These are phyloP conservation scores for Zaprionus kolodkinae DNA, from an alignment of 1,140 invertebrate genomes.

Conservation along the genomic window DNA sequence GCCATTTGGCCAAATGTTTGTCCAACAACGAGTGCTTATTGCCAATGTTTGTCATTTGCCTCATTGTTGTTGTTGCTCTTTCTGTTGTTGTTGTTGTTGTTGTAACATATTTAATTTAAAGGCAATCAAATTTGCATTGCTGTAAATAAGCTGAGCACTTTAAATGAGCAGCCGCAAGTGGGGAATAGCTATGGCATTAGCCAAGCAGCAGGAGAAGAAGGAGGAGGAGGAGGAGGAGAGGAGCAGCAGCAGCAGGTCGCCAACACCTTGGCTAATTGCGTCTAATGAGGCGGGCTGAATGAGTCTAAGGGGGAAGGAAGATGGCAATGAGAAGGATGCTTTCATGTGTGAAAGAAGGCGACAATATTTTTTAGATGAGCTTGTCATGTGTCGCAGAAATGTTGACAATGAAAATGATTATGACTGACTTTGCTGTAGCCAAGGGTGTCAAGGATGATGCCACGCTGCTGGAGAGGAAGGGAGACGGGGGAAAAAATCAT, in stretches of 20 bases:
- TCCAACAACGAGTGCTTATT: constrained; percentile 68
- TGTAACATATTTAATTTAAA: constrained; percentile 49
- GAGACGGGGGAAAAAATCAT: constrained; percentile 14
- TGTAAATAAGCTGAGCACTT: constrained; percentile 75
- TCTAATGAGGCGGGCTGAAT: constrained; percentile 69
- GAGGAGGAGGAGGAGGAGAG: too few relatives aligned
- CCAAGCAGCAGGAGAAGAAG: not conserved
- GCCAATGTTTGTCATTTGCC: constrained; percentile 68
- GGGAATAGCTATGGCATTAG: constrained; percentile 31
- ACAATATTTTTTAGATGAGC: constrained; percentile 15
- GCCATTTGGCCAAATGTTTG: constrained; percentile 74
- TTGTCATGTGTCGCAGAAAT: constrained; percentile 78
- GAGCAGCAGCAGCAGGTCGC: constrained; percentile 23
- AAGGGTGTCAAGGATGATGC: constrained; percentile 27
- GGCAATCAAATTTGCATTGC: constrained; percentile 77
- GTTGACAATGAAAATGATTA: constrained; percentile 81
- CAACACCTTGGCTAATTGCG: constrained; percentile 59
- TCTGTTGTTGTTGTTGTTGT: constrained; percentile 14
- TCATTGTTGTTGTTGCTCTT: constrained; percentile 30
- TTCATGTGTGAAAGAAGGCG: not conserved
- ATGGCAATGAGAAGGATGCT: too few relatives aligned
- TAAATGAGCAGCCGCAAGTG: constrained; percentile 56
- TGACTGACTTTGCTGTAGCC: constrained; percentile 58
- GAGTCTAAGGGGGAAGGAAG: constrained; percentile 28
- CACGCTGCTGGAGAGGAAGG: too few relatives aligned